Conservation (phyloP, 2,113 vertebrate species). For the Brachirus orientalis region DNA sequence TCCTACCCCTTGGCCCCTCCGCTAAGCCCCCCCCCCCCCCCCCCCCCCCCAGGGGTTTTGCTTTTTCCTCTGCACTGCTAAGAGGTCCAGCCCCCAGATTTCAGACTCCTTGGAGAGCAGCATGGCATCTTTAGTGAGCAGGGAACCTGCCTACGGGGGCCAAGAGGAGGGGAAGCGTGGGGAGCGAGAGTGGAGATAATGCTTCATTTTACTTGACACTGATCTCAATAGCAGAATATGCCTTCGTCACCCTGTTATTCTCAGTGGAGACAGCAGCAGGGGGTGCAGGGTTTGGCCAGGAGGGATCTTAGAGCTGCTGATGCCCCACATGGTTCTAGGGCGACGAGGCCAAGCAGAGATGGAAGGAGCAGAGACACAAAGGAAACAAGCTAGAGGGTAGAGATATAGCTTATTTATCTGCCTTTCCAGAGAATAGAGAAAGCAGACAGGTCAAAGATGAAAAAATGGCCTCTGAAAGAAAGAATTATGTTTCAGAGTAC, state of each 20-base stretch:
- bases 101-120: slow-evolving; percentile 60
- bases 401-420: slow-evolving; percentile 46
- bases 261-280: slow-evolving; percentile 43
- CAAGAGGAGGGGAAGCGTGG: slow-evolving; percentile 17
- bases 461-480: background rate
- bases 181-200: slow-evolving; percentile 8
- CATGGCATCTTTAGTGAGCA: slow-evolving; percentile 41
- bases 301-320: slow-evolving; percentile 47
- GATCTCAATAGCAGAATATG: slow-evolving; percentile 53
- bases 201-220: slow-evolving; percentile 49
- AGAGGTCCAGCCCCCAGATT: slow-evolving; percentile 33
- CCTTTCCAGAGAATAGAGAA: slow-evolving; percentile 13
- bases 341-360: slow-evolving; percentile 21
- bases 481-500: background rate
- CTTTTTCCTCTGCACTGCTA: slow-evolving; percentile 37
- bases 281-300: slow-evolving; percentile 49
- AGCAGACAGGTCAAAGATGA: slow-evolving; percentile 26
- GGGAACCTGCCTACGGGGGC: slow-evolving; percentile 52
- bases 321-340: slow-evolving; percentile 20
- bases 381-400: slow-evolving; percentile 41
- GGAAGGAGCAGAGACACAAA: slow-evolving; percentile 47
- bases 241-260: slow-evolving; percentile 37
- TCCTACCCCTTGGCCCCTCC: slow-evolving; percentile 3
- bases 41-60: slow-evolving; percentile 53
- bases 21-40: slow-evolving; percentile 62